Evolutionary conservation across 2,888 invertebrate genomes (phyloP), one percentile per base, ranked within the genome.

Genomic region (Agonum fuliginosum): DNA sequence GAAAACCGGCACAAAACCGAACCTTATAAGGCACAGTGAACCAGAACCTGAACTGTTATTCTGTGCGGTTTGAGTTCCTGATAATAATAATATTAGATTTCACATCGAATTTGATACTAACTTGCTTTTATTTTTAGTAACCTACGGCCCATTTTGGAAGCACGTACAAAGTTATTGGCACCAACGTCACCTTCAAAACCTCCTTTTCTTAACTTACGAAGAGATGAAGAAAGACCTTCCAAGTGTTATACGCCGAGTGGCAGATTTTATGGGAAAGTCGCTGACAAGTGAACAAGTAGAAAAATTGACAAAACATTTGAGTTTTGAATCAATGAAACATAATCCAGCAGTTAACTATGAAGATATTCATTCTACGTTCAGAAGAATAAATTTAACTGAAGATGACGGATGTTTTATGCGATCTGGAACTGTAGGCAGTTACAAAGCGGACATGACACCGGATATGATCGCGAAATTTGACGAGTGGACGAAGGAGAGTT

Each of bases 401-500:
- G 80, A 80, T 1, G 84, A 86, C 0, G 87, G 86, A 0, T 80
- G 82, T 14, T 90, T 89, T 79, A 88, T 89, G 83, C 84, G 89
- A 79, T 85, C 86, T 24, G 89, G 89, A 4, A 84, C 86, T 79
- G 85, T 87, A 4, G 87, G 87, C 0, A 83, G 82, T 20, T 86
- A 86, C 80, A 85, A 85, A 78, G 83, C 83, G 0, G 82, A 93
- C 79, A 94, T 96, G 91, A 91, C 92, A 0, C 89, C 91, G 1
- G 92, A 93, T 81, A 87, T 95, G 81, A 92, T 93, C 0, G 87
- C 89, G 71, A 88, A 89, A 80, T 94, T 96, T 83, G 94, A 96
- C 84, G 87, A 90, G 6, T 94, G 94, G 94, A 91, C 90, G 0
- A 89, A 89, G 24, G 84, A 89, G 46, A 89, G 93, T 85, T 85